Base-by-base conservation (phyloP, 2,113 vertebrate genomes). In the Paradoxurus hermaphroditus region DNA sequence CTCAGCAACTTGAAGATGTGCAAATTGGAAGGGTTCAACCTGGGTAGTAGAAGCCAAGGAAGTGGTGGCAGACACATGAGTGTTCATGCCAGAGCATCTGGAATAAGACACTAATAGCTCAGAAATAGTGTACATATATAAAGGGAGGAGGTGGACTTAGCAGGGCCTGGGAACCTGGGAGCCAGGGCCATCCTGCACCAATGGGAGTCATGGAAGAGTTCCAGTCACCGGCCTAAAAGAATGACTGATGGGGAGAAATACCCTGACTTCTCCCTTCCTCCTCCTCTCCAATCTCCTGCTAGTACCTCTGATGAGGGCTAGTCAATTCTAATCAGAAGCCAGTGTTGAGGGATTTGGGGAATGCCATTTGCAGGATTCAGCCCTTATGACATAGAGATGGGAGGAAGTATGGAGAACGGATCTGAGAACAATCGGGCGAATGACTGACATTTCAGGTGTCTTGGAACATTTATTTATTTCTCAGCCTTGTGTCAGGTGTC, bases 401-500 rank as follows among this genome's bases (percentile, higher is more conserved):
- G 49, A 44, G 44, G 21, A 70, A 59, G 27, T 5, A 4, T 16
- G 1, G 13, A n/a, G 39, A 94, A 8, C 39, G 23, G 29, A 19
- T 49, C 34, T 19, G 59, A 70, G 59, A 96, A 21, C 39, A 87
- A 65, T n/a, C 2, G 59, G 86, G 3, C 34, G 73, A 73, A 9
- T 49, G 51, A 82, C 7, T 11, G 44, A 51, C 14, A 29, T 4
- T 21, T 29, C 8, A 23, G 31, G 34, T 36, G 15, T 68, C 51
- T 29, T 59, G 36, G 15, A 77, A 67, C 63, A 51, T 31, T 78
- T 75, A 44, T 92, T 79, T 75, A 34, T 85, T 97, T 86, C 91
- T 46, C 70, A 93, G 51, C 21, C 31, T 34, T 36, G 63, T 46
- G 75, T 90, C 81, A 81, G 31, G 7, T 87, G 29, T 88, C 36